These are phyloP conservation scores for Wasmannia auropunctata DNA, from an alignment of 1,140 invertebrate genomes.

Conservation along the genomic window DNA sequence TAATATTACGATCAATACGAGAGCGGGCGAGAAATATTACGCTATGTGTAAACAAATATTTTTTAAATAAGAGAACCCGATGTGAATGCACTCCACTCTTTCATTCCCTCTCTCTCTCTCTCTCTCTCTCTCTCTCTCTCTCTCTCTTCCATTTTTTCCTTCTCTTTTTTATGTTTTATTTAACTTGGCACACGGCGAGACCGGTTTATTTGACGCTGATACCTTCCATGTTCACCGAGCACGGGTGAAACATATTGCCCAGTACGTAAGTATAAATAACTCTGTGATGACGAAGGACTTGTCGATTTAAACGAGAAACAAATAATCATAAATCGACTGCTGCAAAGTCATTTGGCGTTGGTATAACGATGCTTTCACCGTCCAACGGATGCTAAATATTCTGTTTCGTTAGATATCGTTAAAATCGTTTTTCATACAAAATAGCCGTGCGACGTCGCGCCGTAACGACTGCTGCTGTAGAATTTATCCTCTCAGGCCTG, in stretches of 20 bases:
- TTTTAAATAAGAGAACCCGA: slow-evolving; percentile 56
- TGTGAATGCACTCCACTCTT: not conserved
- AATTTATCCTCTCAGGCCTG: slow-evolving; percentile 28
- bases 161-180: not conserved
- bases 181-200: not conserved
- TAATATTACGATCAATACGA: slow-evolving; percentile 52
- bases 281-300: slow-evolving; percentile 36
- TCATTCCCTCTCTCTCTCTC: not conserved
- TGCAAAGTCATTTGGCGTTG: slow-evolving; percentile 33
- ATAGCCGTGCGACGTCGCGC: not conserved
- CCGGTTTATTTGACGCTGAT: slow-evolving; percentile 55
- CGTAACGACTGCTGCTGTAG: not conserved
- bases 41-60: slow-evolving; percentile 65
- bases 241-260: slow-evolving; percentile 46
- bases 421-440: slow-evolving; percentile 27
- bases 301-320: slow-evolving; percentile 30
- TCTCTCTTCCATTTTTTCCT: not conserved
- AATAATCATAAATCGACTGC: slow-evolving; percentile 45
- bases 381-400: slow-evolving; percentile 39
- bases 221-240: slow-evolving; percentile 20
- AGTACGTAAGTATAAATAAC: slow-evolving; percentile 55
- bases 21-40: slow-evolving; percentile 60
- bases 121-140: not conserved
- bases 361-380: not conserved
- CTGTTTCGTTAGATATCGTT: slow-evolving; percentile 38